These are phyloP conservation scores for Ispidina lecontei DNA, from an alignment of 2,797 vertebrate species.

Conservation along the genomic window DNA sequence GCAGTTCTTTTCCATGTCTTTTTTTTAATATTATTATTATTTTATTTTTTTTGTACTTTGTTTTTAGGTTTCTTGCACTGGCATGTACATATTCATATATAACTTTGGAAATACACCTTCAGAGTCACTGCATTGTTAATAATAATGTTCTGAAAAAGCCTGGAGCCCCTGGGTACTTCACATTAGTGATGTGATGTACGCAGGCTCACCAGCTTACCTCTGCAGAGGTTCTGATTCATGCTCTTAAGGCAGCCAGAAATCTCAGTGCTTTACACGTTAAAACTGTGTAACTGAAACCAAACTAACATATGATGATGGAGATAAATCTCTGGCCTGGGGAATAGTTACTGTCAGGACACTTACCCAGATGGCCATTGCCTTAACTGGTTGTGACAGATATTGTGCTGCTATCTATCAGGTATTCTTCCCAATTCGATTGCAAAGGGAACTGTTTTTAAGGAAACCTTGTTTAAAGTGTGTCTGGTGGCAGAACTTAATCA, in stretches of 20 bases:
- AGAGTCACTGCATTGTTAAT: not conserved
- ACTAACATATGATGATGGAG: not conserved
- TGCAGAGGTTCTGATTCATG: not conserved
- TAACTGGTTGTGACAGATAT: not conserved
- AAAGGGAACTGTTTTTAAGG: not conserved
- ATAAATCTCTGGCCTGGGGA: not conserved
- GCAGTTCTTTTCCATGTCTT: not conserved
- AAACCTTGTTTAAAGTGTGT: not conserved
- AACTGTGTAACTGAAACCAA: not conserved
- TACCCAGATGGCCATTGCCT: not conserved
- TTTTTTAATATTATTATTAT: too few species aligned
- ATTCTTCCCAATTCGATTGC: constrained; percentile 14
- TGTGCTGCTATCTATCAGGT: not conserved
- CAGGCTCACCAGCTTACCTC: not conserved
- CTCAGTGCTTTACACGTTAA: not conserved
- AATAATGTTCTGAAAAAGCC: not conserved
- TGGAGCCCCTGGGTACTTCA: not conserved
- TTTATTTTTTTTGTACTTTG: not conserved
- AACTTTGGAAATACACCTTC: too few species aligned
- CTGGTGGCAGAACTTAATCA: not conserved
- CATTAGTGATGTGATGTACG: not conserved
- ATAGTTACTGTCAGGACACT: not conserved
- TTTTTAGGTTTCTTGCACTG: not conserved
- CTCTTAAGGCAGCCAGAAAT: not conserved
- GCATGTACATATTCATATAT: not conserved